Base-by-base conservation (phyloP, 2,797 vertebrate species). In the Pagetopsis macropterus region DNA sequence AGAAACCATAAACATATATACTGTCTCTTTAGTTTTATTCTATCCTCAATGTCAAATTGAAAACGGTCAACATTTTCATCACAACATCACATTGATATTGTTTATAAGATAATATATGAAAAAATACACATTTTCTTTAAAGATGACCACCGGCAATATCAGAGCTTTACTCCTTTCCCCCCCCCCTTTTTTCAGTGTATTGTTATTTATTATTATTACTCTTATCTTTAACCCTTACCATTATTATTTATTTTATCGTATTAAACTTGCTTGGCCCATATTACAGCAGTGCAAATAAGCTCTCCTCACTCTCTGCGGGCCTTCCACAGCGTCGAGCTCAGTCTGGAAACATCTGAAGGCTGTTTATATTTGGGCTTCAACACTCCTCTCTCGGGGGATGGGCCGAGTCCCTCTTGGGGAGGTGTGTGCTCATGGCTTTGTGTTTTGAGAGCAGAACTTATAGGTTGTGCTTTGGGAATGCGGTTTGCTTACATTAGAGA, bases 291-390 rank as follows among this genome's bases (percentile, higher is more conserved):
- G 80, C 51, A 86, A 88, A 88, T 89, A 67, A 89, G 86, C 43
- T 85, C 72, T 64, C 43, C 44, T 77, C 10, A 1, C 37, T 82
- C 86, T 78, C 83, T 17, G 50, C 83, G 54, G 90, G 78, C 63
- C 69, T 71, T 67, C 61, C 0, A 52, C 75, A 45, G 76, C 12
- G 52, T 50, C n/a, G 72, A 46, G 76, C 77, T 85, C 67, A 55
- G 45, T 77, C 82, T 83, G 88, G 83, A 90, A 91, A 92, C 85
- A 89, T 89, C 91, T 92, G 82, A 91, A 64, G 89, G 89, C 75
- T 92, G 87, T 92, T 91, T 92, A 87, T 91, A 91, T 88, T 76
- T 61, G 52, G 70, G 69, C 79, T 85, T 84, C 62, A 21, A 76
- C 33, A 48, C 76, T 84, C 71, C 58, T 88, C 84, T 86, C 77